Evolutionary conservation across 2,797 vertebrate genomes (phyloP).

Genomic region (Onychomys torridus): DNA sequence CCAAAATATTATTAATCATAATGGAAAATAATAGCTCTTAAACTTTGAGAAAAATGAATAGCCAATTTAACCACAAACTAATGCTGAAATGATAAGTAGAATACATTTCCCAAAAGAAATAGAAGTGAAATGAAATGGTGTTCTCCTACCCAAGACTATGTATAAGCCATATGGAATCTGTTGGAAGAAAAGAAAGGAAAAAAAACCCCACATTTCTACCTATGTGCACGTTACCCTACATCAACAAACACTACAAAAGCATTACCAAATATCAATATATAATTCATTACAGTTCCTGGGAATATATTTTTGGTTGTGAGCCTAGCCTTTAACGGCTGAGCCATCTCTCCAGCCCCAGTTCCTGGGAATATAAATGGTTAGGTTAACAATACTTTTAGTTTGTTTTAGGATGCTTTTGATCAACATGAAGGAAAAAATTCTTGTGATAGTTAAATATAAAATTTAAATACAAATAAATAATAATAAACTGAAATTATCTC

Average conservation of each 20-base stretch:
- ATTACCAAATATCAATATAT: neutral
- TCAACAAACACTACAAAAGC: neutral
- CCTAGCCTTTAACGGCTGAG: too few species aligned
- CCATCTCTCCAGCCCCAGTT: too few species aligned
- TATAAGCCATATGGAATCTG: neutral
- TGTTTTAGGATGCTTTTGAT: neutral
- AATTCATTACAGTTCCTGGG: neutral
- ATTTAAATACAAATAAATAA: neutral
- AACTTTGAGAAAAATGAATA: neutral
- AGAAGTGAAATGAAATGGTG: neutral
- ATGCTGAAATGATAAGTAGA: neutral
- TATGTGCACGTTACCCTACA: neutral
- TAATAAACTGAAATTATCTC: neutral
- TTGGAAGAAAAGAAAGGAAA: neutral
- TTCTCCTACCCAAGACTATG: neutral
- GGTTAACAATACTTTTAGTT: constrained; percentile 12
- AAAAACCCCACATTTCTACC: neutral
- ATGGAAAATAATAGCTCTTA: neutral
- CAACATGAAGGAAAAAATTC: neutral
- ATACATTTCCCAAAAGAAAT: neutral
- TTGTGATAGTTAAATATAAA: neutral
- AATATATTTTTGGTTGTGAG: too few species aligned
- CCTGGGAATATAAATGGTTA: neutral
- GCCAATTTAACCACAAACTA: neutral
- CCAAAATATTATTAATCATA: neutral